phyloP scores from a whole-genome alignment of 2,888 invertebrate species.

The Hemistola chrysoprasaria region DNA sequence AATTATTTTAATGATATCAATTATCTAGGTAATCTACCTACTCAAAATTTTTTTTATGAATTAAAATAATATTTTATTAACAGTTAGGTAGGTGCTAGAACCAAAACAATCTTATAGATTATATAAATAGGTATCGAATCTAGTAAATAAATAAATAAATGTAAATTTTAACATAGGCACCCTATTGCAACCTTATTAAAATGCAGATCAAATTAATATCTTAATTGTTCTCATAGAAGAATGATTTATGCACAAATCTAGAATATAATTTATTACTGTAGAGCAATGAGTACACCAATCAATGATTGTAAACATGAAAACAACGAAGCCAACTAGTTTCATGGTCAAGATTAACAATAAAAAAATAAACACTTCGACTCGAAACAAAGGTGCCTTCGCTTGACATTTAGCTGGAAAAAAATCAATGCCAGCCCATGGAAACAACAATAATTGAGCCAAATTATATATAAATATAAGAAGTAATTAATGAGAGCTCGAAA shows the following conservation, averaged over 20 bases:
- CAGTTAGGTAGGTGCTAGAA: too few species aligned
- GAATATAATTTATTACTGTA: constrained; percentile 8
- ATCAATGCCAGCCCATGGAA: constrained; percentile 52
- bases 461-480: constrained; percentile 11
- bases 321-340: constrained; percentile 61
- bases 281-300: constrained; percentile 15
- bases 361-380: constrained; percentile 60
- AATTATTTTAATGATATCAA: too few species aligned
- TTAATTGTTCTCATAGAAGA: not conserved
- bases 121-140: too few species aligned
- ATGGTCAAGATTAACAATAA: constrained; percentile 75
- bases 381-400: constrained; percentile 64
- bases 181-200: too few species aligned
- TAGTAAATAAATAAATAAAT: too few species aligned
- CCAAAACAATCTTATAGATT: too few species aligned
- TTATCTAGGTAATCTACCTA: too few species aligned
- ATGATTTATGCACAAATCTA: constrained; percentile 1
- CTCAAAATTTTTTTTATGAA: too few species aligned
- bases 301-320: constrained; percentile 50
- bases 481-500: constrained; percentile 37
- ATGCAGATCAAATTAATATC: too few species aligned
- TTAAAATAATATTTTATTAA: too few species aligned
- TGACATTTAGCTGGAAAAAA: constrained; percentile 59
- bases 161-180: too few species aligned
- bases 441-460: constrained; percentile 6